These are phyloP conservation scores for Coenobita brevimanus DNA, from an alignment of 1,140 invertebrate species.

Conservation along the genomic window DNA sequence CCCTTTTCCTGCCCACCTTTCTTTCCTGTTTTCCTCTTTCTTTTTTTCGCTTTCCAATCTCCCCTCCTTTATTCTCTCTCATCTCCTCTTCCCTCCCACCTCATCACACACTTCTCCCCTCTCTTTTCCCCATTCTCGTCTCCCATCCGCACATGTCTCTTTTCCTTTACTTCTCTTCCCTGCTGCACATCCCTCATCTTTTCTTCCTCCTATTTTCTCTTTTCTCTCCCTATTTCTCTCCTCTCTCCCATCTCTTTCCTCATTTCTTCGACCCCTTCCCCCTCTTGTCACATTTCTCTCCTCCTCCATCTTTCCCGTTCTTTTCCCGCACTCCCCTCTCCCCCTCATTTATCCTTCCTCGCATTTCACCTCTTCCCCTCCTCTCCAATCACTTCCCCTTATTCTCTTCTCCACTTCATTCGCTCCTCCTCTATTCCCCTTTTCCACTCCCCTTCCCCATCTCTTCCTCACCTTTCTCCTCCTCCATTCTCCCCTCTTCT, in stretches of 20 bases:
- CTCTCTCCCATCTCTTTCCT: neutral
- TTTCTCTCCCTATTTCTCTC: neutral
- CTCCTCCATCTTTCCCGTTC: neutral
- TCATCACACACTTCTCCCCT: no score
- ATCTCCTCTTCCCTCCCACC: no score
- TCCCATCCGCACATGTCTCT: neutral
- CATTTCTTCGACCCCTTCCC: neutral
- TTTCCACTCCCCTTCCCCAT: neutral
- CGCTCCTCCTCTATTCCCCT: no score
- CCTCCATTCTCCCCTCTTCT: neutral
- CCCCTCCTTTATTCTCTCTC: no score
- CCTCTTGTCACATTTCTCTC: neutral
- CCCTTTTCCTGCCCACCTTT: neutral
- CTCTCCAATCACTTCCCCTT: neutral
- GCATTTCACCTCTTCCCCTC: neutral
- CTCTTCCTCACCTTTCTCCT: neutral
- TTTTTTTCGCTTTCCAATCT: neutral
- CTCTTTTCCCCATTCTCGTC: neutral
- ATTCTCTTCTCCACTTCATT: neutral
- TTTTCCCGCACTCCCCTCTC: neutral
- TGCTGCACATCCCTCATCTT: neutral
- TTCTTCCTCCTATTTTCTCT: neutral
- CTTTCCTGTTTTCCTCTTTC: no score
- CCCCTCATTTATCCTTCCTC: neutral
- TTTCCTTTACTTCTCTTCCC: neutral